Conservation (phyloP, 2,797 vertebrate species). For the Rachycentron canadum region DNA sequence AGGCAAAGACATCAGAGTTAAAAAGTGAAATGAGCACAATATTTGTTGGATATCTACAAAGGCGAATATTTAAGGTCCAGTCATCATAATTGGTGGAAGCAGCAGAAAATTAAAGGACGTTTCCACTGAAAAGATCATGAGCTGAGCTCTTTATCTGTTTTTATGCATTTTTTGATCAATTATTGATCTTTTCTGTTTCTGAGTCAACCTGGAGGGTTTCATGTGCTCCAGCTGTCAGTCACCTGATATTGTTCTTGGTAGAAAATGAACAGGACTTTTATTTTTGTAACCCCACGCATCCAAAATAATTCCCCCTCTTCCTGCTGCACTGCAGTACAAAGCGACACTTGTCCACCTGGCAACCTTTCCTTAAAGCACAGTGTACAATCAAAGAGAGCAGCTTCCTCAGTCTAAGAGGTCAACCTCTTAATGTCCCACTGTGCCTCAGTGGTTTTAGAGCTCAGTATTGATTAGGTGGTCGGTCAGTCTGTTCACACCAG, state of each 20-base stretch:
- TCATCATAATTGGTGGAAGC: too few species aligned
- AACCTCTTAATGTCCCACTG: conserved; percentile 34
- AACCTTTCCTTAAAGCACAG: conserved; percentile 11
- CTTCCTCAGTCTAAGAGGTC: conserved; percentile 45
- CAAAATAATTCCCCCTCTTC: background rate
- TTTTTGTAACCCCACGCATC: background rate
- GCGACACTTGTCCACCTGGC: conserved; percentile 6
- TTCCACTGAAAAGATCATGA: too few species aligned
- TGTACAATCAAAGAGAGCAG: conserved; percentile 25
- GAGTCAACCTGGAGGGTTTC: background rate
- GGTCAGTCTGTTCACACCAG: conserved; percentile 63
- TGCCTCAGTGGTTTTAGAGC: conserved; percentile 20
- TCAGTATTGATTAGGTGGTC: conserved; percentile 61
- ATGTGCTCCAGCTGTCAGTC: background rate
- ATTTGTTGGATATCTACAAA: too few species aligned
- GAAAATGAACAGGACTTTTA: background rate
- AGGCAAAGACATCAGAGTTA: too few species aligned
- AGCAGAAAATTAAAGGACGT: too few species aligned
- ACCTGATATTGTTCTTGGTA: background rate
- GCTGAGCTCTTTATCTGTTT: too few species aligned
- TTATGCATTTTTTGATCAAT: too few species aligned
- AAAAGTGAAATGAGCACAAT: background rate
- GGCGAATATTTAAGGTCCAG: too few species aligned
- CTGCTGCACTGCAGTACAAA: background rate
- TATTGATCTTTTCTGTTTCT: background rate